Percentiles rank a stretch among this genome's conserved stretches.
Evolutionary conservation across 2,797 vertebrate genomes (phyloP).

Genomic region (Anguilla pacifica): DNA sequence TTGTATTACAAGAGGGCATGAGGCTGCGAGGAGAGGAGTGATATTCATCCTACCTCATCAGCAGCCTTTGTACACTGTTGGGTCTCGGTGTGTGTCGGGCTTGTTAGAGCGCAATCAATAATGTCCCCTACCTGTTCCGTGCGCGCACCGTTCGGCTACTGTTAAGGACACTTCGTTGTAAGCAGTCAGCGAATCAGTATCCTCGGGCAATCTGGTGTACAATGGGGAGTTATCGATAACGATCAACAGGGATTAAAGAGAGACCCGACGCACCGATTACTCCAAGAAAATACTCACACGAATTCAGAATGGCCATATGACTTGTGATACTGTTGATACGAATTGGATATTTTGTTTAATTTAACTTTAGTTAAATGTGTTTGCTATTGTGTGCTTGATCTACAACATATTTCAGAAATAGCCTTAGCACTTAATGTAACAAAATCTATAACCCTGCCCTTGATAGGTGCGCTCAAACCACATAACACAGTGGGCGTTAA

Average conservation of each 20-base stretch:
- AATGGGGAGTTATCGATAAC: not conserved
- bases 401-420: no score
- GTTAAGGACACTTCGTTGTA: not conserved
- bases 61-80: constrained; percentile 54
- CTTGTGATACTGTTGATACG: not conserved
- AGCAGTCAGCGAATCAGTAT: not conserved
- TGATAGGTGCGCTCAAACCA: not conserved
- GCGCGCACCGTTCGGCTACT: not conserved
- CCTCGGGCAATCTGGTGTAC: not conserved
- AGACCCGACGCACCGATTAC: not conserved
- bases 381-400: not conserved
- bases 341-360: not conserved
- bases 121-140: not conserved
- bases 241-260: not conserved
- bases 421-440: no score
- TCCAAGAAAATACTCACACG: not conserved
- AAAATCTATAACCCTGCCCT: not conserved
- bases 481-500: no score
- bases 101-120: not conserved
- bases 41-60: constrained; percentile 58
- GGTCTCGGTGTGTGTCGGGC: constrained; percentile 39
- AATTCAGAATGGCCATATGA: not conserved
- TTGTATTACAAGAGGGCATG: constrained; percentile 39
- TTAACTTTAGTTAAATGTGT: not conserved
- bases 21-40: constrained; percentile 51